Conservation (phyloP, 2,797 vertebrate species). For the Sebastes paucispinis region DNA sequence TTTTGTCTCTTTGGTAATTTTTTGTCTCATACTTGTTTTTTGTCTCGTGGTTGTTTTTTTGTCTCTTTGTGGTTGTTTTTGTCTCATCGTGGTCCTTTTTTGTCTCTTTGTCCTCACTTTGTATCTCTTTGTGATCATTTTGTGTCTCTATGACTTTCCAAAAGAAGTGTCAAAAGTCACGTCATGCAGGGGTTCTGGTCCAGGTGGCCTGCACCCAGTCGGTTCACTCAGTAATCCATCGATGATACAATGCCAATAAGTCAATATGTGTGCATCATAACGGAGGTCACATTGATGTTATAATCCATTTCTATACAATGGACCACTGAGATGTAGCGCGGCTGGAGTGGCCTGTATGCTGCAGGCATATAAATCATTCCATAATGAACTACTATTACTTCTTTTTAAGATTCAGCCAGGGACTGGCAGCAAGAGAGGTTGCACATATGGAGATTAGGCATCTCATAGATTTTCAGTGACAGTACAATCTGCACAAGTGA, state of each 20-base stretch:
- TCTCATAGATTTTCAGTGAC: constrained; percentile 5
- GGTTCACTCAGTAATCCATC: background rate
- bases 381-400: background rate
- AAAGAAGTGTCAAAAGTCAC: background rate
- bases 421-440: background rate
- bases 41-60: too few species aligned
- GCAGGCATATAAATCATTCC: background rate
- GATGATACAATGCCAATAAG: background rate
- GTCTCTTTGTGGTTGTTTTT: too few species aligned
- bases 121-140: rapidly evolving
- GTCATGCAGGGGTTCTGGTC: background rate
- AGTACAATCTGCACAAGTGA: constrained; percentile 2
- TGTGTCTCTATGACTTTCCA: background rate
- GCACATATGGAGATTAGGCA: background rate
- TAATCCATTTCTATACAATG: background rate
- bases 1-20: too few species aligned
- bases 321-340: background rate
- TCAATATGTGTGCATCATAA: background rate
- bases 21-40: too few species aligned
- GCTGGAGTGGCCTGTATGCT: background rate
- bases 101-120: too few species aligned
- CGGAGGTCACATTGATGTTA: background rate
- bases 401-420: background rate
- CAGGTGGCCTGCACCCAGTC: background rate
- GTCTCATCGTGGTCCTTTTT: too few species aligned